A percentile compares a stretch with the other conserved stretches of the same genome.
These are phyloP conservation scores for Prionailurus viverrinus DNA, from an alignment of 2,113 vertebrate species.

Conservation along the genomic window DNA sequence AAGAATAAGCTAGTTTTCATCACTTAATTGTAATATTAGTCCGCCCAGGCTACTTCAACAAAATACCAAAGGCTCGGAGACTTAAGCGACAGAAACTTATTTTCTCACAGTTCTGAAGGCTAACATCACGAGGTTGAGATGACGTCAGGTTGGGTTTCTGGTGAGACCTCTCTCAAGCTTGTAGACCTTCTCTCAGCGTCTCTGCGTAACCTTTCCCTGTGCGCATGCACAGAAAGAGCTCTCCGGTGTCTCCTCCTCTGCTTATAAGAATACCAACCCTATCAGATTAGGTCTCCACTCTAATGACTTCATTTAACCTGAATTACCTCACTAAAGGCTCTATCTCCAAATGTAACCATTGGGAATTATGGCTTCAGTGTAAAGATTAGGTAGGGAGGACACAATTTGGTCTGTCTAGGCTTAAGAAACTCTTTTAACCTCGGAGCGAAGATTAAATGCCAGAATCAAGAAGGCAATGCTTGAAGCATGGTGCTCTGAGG, in stretches of 20 bases:
- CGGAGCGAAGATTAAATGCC: background rate
- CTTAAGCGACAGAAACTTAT: background rate
- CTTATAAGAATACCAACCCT: background rate
- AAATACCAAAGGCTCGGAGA: background rate
- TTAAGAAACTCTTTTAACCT: background rate
- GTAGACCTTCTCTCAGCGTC: no score
- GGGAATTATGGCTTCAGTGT: background rate
- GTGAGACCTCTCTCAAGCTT: background rate
- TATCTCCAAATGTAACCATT: background rate
- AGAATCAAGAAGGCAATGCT: background rate
- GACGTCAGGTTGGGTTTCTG: background rate
- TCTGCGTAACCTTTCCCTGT: background rate
- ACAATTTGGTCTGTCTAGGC: background rate
- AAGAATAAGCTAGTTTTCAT: background rate
- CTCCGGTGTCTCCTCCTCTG: background rate
- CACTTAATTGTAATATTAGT: background rate
- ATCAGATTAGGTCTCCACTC: background rate
- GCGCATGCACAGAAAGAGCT: fast-evolving
- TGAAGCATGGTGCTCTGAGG: background rate
- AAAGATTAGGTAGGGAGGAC: background rate
- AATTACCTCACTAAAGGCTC: background rate
- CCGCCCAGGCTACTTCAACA: background rate
- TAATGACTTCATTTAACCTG: background rate
- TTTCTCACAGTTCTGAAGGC: background rate
- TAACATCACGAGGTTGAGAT: background rate